These are phyloP conservation scores for Portevinia maculata DNA, from an alignment of 2,888 invertebrate genomes.

Conservation along the genomic window DNA sequence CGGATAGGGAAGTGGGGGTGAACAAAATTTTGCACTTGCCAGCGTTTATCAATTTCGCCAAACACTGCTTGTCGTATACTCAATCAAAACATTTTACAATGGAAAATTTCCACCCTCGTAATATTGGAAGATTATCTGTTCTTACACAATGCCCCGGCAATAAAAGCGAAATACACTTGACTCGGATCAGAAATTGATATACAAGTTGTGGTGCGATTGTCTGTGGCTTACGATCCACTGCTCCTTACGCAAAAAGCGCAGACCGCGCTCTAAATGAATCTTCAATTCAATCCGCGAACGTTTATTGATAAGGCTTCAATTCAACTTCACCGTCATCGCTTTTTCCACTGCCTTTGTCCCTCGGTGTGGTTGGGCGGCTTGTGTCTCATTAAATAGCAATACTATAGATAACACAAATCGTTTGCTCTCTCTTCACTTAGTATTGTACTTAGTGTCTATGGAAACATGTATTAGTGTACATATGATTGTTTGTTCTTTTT, in stretches of 20 bases:
- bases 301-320: constrained; percentile 56
- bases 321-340: constrained; percentile 8
- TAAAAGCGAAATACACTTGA: constrained; percentile 6
- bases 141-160: constrained; percentile 1
- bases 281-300: not conserved
- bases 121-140: constrained; percentile 16
- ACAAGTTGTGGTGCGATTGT: constrained; percentile 2
- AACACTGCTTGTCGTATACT: not conserved
- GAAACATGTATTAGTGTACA: constrained; percentile 49
- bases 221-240: not conserved
- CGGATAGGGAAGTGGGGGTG: not conserved
- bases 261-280: constrained; percentile 16
- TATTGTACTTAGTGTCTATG: constrained; percentile 39
- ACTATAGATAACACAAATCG: constrained; percentile 56
- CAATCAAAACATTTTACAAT: constrained; percentile 31
- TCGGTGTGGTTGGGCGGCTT: constrained; percentile 20
- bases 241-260: not conserved
- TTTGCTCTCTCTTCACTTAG: constrained; percentile 60
- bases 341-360: not conserved
- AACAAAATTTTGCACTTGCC: not conserved
- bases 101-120: constrained; percentile 48
- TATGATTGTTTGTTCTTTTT: constrained; percentile 48
- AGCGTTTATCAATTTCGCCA: constrained; percentile 9
- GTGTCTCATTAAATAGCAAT: constrained; percentile 51
- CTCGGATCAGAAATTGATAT: constrained; percentile 28